Percentiles rank a stretch among this genome's conserved stretches.
Conservation (phyloP, 2,797 vertebrate species). For the Avahi laniger region DNA sequence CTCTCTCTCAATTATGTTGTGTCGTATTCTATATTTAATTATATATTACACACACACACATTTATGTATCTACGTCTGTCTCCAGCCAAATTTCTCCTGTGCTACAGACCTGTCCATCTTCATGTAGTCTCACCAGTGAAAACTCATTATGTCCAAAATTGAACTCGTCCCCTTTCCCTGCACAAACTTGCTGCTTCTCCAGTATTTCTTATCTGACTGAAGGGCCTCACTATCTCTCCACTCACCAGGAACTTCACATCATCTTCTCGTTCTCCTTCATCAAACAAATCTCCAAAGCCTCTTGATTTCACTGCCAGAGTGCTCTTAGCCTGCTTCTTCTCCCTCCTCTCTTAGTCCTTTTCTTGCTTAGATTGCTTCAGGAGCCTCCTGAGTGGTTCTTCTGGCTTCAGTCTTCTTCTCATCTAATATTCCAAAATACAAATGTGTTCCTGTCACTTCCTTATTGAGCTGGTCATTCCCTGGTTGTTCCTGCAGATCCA, state of each 20-base stretch:
- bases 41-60: not conserved
- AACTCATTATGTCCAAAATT: not conserved
- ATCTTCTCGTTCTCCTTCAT: not conserved
- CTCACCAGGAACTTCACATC: not conserved
- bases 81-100: not conserved
- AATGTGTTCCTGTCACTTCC: not conserved
- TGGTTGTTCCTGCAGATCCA: not conserved
- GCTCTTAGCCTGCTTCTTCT: not conserved
- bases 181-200: not conserved
- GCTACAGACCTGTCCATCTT: not conserved
- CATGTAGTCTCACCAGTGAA: not conserved
- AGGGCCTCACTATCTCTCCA: not conserved
- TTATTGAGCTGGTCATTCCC: not conserved
- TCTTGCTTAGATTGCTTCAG: not conserved
- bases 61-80: not conserved
- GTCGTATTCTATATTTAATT: not conserved
- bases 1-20: not conserved
- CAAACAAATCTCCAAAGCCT: not conserved
- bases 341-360: not conserved
- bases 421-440: not conserved
- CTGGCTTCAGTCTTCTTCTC: not conserved
- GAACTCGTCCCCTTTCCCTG: not conserved
- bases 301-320: not conserved
- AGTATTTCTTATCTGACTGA: not conserved
- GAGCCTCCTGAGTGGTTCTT: not conserved